Evolutionary conservation across 37 sponge, comb jelly and placozoan species (phyloP).

Genomic region (Eunapius fragilis): DNA sequence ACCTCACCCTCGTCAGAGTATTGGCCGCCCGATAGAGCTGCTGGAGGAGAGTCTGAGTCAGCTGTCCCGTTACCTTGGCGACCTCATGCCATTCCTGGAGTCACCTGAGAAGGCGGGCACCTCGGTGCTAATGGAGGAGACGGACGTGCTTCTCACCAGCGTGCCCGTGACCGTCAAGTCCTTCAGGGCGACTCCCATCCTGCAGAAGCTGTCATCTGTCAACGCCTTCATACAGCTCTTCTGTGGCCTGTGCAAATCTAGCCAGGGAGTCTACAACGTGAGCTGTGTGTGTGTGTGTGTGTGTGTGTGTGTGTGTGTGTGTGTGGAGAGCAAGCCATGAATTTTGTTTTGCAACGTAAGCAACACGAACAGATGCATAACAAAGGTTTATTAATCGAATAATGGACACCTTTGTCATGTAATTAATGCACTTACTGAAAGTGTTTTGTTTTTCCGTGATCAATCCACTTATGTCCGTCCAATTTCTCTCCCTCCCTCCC

Average conservation of each 20-base stretch:
- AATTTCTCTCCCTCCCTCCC: conserved; percentile 5
- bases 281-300: neutral
- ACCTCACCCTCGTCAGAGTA: conserved; percentile 46
- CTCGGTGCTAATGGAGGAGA: conserved; percentile 70
- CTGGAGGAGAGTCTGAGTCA: conserved; percentile 55
- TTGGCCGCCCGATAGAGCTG: conserved; percentile 54
- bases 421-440: no score
- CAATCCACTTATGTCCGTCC: neutral
- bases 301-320: conserved; percentile 10
- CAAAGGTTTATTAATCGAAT: no score
- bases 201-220: conserved; percentile 69
- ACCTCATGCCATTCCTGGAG: conserved; percentile 57
- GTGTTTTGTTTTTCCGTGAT: no score
- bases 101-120: conserved; percentile 54
- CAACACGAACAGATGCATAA: no score
- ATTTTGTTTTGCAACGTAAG: no score
- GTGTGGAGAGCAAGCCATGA: neutral
- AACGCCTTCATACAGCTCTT: conserved; percentile 74
- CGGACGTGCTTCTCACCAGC: conserved; percentile 42
- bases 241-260: conserved; percentile 53
- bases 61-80: conserved; percentile 43
- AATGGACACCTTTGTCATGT: no score
- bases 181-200: conserved; percentile 51
- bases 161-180: conserved; percentile 45
- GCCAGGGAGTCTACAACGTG: conserved; percentile 54